Base-by-base conservation (phyloP, 2,888 invertebrate species). In the Scaptomyza caliginosa region DNA sequence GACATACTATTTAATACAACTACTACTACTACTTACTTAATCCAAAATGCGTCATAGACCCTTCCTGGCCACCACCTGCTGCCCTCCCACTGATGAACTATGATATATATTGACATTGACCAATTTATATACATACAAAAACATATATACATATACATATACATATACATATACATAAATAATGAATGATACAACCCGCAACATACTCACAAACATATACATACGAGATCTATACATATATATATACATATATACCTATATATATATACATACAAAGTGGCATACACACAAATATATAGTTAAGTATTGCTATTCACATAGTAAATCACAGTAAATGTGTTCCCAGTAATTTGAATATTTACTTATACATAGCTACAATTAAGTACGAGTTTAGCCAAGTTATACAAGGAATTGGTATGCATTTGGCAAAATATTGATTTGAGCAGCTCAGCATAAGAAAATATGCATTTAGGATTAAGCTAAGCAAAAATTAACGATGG, bases 81-180 rank as follows among this genome's bases (percentile, higher is more conserved):
- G 67, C 71, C 72, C 72, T 64, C 67, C 72, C 68, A 71, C 64
- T 64, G 64, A 70, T 39, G 24, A 70, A 50, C 23, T 46, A 63
- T 54, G 39, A 59, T 48, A 62, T 67, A 59, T 59, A 66, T 46
- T 62, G 62, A 70, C 71, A 71, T 71, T 67, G 70, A 71, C 71
- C 71, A 70, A 71, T 71, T 70, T 71, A 69, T 17, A 38, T 19
- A 19, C 4, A 38, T 38, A 26, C 13, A 42, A 19, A 39, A 11
- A 43, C 66, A 70, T 66, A 69, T 59, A 69, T 60, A 46, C 46
- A 55, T 30, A 49, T 50, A 62, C 38, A 52, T 11, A 48, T 36
- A 26, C 38, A 49, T 26, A 62, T 40, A 42, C 21, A 40, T 19
- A 32, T 16, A 51, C 30, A 48, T 67, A 68, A 67, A 67, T 60